A percentile compares a stretch with the other conserved stretches of the same genome.
phyloP scores from a whole-genome alignment of 2,113 vertebrate species.

The Chrysemys picta region DNA sequence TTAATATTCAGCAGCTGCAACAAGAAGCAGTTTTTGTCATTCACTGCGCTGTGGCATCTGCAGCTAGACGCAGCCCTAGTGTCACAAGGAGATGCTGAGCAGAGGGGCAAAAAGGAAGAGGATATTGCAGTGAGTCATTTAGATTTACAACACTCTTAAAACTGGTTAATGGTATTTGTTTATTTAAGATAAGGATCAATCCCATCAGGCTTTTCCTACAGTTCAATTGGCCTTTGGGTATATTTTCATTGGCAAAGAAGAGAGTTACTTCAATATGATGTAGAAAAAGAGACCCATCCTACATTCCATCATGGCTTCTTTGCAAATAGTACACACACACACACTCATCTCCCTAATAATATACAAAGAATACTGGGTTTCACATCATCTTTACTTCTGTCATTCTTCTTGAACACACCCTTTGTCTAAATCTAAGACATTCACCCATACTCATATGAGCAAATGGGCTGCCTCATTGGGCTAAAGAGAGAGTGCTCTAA shows the following conservation, averaged over 20 bases:
- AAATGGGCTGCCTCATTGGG: background rate
- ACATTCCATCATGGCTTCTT: slow-evolving; percentile 62
- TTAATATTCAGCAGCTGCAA: background rate
- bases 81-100: slow-evolving; percentile 49
- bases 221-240: slow-evolving; percentile 70
- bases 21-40: slow-evolving; percentile 14
- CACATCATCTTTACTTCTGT: background rate
- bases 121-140: slow-evolving; percentile 56
- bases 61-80: slow-evolving; percentile 28
- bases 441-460: background rate
- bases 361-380: slow-evolving; percentile 38
- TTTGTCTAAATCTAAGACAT: background rate
- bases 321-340: slow-evolving; percentile 42
- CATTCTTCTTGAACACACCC: background rate
- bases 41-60: slow-evolving; percentile 3
- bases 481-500: background rate
- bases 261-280: slow-evolving; percentile 62
- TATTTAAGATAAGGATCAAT: slow-evolving; percentile 69
- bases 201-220: slow-evolving; percentile 58
- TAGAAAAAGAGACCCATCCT: slow-evolving; percentile 52
- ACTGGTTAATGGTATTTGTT: slow-evolving; percentile 67
- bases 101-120: slow-evolving; percentile 53
- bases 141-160: slow-evolving; percentile 68
- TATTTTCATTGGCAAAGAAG: slow-evolving; percentile 69
- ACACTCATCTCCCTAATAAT: slow-evolving; percentile 49